phyloP scores from a whole-genome alignment of 1,140 invertebrate species.

The Drosophila sucinea region DNA sequence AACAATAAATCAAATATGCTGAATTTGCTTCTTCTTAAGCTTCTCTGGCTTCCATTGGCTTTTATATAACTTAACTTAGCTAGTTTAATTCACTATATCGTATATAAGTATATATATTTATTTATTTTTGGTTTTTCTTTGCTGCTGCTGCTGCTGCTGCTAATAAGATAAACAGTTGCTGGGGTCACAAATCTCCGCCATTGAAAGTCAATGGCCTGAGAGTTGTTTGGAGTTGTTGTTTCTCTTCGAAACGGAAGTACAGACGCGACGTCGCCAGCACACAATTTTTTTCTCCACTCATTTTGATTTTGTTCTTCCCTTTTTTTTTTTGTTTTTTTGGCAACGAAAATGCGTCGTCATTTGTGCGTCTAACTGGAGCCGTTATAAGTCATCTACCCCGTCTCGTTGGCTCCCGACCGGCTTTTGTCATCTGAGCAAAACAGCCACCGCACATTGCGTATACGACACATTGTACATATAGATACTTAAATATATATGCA shows the following conservation, averaged over 20 bases:
- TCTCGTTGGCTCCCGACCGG: conserved; percentile 8
- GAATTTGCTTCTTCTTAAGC: conserved; percentile 5
- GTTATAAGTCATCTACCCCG: conserved; percentile 56
- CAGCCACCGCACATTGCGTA: conserved; percentile 24
- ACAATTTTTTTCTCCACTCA: conserved; percentile 29
- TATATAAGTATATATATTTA: background rate
- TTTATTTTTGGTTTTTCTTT: background rate
- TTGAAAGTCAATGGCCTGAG: conserved; percentile 18
- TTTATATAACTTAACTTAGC: conserved; percentile 2
- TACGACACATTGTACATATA: conserved; percentile 26
- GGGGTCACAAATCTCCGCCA: conserved; percentile 20
- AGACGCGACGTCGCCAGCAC: conserved; percentile 31
- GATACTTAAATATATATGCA: background rate
- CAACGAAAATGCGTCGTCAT: conserved; percentile 60
- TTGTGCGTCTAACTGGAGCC: conserved; percentile 76
- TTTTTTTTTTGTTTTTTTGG: conserved; percentile 16
- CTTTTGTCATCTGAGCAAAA: background rate
- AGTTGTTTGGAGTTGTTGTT: conserved; percentile 1
- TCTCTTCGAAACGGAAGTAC: conserved; percentile 1
- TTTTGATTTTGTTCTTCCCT: conserved; percentile 19
- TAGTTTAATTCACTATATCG: background rate
- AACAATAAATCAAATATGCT: conserved; percentile 31
- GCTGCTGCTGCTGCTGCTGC: background rate
- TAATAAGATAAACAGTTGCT: conserved; percentile 17
- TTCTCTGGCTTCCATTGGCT: conserved; percentile 2